phyloP scores from a whole-genome alignment of 2,113 vertebrate species.

The Ancistrus triradiatus region DNA sequence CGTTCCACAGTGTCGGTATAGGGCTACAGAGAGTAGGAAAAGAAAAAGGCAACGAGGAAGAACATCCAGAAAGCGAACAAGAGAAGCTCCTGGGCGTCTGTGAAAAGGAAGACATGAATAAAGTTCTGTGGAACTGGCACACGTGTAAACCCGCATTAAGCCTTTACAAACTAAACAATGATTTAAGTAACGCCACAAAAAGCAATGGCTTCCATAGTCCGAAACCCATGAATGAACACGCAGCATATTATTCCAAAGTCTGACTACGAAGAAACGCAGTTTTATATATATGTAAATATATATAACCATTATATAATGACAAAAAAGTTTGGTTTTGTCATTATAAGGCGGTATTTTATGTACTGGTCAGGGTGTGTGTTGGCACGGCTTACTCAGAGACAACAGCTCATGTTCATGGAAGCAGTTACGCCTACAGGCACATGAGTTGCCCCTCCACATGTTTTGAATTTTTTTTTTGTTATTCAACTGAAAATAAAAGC shows the following conservation, averaged over 20 bases:
- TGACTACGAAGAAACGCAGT: constrained; percentile 53
- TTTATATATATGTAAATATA: not conserved
- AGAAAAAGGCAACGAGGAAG: constrained; percentile 50
- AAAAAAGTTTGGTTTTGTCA: too few species aligned
- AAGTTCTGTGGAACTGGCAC: constrained; percentile 87
- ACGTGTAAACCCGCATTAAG: constrained; percentile 80
- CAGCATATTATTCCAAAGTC: constrained; percentile 83
- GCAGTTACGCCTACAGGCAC: not conserved
- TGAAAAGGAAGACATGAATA: constrained; percentile 82
- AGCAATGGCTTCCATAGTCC: constrained; percentile 50
- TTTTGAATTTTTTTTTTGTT: constrained; percentile 41
- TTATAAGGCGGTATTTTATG: too few species aligned
- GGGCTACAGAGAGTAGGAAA: constrained; percentile 35
- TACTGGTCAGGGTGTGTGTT: too few species aligned
- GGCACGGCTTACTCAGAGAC: too few species aligned
- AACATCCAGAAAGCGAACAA: constrained; percentile 57
- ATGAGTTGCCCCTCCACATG: constrained; percentile 42
- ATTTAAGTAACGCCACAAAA: not conserved
- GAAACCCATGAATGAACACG: constrained; percentile 63
- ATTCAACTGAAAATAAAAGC: constrained; percentile 46
- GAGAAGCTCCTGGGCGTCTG: constrained; percentile 85
- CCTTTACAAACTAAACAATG: constrained; percentile 66
- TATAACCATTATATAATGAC: too few species aligned
- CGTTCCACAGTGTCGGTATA: constrained; percentile 43
- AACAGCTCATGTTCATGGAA: too few species aligned